Conservation (phyloP, 2,113 vertebrate genomes). For the Tiliqua scincoides region DNA sequence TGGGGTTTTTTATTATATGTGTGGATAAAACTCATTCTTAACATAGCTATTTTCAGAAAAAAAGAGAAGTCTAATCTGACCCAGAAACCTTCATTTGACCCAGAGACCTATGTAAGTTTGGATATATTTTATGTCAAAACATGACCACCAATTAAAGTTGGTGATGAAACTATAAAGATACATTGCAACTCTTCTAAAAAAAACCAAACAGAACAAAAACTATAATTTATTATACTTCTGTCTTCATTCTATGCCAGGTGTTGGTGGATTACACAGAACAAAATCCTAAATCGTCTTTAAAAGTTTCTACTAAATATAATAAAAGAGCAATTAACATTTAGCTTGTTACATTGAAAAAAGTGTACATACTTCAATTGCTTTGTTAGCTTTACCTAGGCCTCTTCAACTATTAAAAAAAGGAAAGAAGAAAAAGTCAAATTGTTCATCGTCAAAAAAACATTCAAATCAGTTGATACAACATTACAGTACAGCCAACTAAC, state of each 20-base stretch:
- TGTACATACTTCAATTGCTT: conserved; percentile 87
- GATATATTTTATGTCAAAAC: conserved; percentile 68
- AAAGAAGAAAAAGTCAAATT: conserved; percentile 58
- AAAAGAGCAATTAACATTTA: conserved; percentile 83
- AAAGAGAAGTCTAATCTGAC: conserved; percentile 35
- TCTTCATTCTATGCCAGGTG: conserved; percentile 81
- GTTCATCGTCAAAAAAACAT: conserved; percentile 83
- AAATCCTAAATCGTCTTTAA: conserved; percentile 83
- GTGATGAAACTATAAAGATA: conserved; percentile 65
- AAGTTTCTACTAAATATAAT: conserved; percentile 89
- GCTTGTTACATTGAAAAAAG: conserved; percentile 85
- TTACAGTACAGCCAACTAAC: conserved; percentile 91
- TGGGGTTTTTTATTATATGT: conserved; percentile 45
- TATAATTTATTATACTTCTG: conserved; percentile 85
- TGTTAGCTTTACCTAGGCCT: conserved; percentile 88
- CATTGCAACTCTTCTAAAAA: conserved; percentile 76
- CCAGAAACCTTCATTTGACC: conserved; percentile 34
- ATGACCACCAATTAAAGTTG: conserved; percentile 55
- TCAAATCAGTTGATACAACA: conserved; percentile 93
- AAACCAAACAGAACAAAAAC: conserved; percentile 90
- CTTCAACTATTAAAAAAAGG: conserved; percentile 77
- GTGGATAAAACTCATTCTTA: conserved; percentile 43
- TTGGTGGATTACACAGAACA: conserved; percentile 87
- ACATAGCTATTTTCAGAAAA: conserved; percentile 48
- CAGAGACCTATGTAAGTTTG: conserved; percentile 52